Evolutionary conservation across 2,113 vertebrate species (phyloP).

Genomic region (Galemys pyrenaicus): DNA sequence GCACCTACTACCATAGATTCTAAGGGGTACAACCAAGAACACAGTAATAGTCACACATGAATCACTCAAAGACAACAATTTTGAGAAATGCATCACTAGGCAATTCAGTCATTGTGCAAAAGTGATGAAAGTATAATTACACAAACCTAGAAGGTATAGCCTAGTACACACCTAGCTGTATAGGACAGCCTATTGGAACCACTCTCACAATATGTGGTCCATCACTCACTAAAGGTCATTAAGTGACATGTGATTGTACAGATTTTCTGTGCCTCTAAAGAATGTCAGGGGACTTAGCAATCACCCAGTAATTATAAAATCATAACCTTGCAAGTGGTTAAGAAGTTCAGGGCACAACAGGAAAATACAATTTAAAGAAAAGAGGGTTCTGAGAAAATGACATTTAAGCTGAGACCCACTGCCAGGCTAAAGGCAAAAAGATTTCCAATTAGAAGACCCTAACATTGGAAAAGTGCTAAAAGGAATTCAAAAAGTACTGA

Average conservation of each 20-base stretch:
- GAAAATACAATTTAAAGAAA: conserved; percentile 8
- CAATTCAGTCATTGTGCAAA: neutral
- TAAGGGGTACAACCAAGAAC: conserved; percentile 1
- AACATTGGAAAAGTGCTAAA: neutral
- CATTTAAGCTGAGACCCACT: neutral
- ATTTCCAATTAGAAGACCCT: neutral
- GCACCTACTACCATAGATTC: neutral
- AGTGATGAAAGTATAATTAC: neutral
- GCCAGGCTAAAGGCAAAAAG: neutral
- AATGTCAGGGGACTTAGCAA: neutral
- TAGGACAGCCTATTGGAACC: neutral
- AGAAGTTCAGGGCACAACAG: neutral
- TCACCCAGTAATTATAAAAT: neutral
- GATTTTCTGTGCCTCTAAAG: neutral
- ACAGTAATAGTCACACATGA: neutral
- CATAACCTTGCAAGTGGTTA: neutral
- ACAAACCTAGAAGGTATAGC: neutral
- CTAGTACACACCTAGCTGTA: neutral
- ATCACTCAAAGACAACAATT: neutral
- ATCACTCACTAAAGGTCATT: neutral
- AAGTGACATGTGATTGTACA: neutral
- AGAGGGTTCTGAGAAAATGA: neutral
- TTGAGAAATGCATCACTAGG: neutral
- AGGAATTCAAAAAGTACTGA: conserved; percentile 2
- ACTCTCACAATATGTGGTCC: neutral